Conservation (phyloP, 2,797 vertebrate genomes). For the Melopsittacus undulatus region DNA sequence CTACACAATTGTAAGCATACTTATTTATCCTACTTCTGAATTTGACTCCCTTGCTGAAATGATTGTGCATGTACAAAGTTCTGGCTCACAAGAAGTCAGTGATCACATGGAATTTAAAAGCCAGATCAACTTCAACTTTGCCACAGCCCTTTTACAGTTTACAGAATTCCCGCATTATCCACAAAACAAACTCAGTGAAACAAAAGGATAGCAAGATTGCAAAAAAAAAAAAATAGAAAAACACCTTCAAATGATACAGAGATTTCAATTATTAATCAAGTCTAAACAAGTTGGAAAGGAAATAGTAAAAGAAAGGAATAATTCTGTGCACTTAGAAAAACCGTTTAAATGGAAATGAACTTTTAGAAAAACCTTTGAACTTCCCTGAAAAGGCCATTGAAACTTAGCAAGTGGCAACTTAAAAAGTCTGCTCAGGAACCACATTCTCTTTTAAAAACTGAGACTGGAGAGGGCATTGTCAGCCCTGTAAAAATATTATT, state of each 20-base stretch:
- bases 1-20: not conserved
- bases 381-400: not conserved
- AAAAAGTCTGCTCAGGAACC: not conserved
- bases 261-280: slow-evolving; percentile 17
- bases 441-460: not conserved
- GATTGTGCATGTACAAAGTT: not conserved
- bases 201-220: not conserved
- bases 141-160: not conserved
- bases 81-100: slow-evolving; percentile 16
- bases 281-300: slow-evolving; percentile 15
- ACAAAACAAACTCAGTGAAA: slow-evolving; percentile 1
- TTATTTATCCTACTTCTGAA: not conserved
- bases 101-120: not conserved
- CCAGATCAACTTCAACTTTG: not conserved
- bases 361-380: not conserved
- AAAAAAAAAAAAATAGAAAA: slow-evolving; percentile 28
- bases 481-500: not conserved
- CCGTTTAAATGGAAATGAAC: not conserved
- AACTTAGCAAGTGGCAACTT: not conserved
- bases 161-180: not conserved
- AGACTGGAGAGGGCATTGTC: not conserved
- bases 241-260: slow-evolving; percentile 11
- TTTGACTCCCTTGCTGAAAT: not conserved
- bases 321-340: slow-evolving; percentile 23
- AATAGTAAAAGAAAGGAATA: slow-evolving; percentile 25